A percentile compares a stretch with the other conserved stretches of the same genome.
Evolutionary conservation across 2,113 vertebrate genomes (phyloP).

Genomic region (Melanotaenia duboulayi): DNA sequence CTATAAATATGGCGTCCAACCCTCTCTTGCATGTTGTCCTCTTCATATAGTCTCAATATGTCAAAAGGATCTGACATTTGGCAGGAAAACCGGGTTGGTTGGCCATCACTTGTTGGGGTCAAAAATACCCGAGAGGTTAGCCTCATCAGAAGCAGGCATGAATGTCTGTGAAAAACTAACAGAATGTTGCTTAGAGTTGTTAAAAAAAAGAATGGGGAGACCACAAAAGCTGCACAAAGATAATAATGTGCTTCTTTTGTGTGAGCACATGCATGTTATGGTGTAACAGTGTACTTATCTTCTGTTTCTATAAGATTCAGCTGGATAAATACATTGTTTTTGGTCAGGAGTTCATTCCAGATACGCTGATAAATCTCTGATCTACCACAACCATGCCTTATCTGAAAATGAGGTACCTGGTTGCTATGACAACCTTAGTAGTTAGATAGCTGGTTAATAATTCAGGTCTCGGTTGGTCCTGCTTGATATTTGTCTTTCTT

Average conservation of each 20-base stretch:
- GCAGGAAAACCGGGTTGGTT: background rate
- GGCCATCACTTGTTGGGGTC: fast-evolving
- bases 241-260: conserved; percentile 25
- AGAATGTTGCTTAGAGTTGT: background rate
- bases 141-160: background rate
- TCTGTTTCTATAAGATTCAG: background rate
- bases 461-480: conserved; percentile 13
- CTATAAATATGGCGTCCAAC: conserved; percentile 39
- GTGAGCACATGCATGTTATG: conserved; percentile 21
- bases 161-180: background rate
- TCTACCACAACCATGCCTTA: conserved; percentile 19
- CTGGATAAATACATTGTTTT: conserved; percentile 16
- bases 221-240: background rate
- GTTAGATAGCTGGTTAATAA: conserved; percentile 33
- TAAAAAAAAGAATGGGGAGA: background rate
- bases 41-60: conserved; percentile 28
- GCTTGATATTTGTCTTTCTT: conserved; percentile 42
- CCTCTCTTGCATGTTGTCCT: background rate
- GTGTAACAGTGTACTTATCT: conserved; percentile 17
- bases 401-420: conserved; percentile 19
- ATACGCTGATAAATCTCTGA: conserved; percentile 4
- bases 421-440: conserved; percentile 28
- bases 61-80: conserved; percentile 36
- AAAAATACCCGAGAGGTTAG: background rate
- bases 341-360: conserved; percentile 16